A percentile compares a stretch with the other conserved stretches of the same genome.
Conservation (phyloP, 2,888 invertebrate species). For the Drymonia ruficornis region DNA sequence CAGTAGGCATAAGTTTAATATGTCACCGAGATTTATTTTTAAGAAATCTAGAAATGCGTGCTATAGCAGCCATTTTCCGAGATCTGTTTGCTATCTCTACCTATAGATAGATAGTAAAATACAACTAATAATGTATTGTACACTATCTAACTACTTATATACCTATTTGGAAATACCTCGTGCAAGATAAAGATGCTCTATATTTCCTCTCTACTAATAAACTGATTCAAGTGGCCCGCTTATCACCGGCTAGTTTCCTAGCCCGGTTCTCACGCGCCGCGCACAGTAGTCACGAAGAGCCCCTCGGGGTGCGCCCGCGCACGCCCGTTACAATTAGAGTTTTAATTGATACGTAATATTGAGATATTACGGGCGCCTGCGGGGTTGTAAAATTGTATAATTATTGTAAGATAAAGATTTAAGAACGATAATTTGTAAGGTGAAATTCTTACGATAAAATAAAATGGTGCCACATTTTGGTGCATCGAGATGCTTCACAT, state of each 20-base stretch:
- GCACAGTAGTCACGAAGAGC: constrained; percentile 50
- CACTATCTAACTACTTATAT: background rate
- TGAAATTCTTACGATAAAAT: background rate
- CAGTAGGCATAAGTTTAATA: too few species aligned
- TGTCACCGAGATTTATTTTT: too few species aligned
- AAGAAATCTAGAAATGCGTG: too few species aligned
- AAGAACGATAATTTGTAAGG: background rate
- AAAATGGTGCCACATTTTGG: too few species aligned
- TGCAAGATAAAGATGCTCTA: constrained; percentile 5
- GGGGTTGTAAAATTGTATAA: background rate
- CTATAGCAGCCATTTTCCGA: too few species aligned
- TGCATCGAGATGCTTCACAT: too few species aligned
- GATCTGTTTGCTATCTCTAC: too few species aligned
- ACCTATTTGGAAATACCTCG: background rate
- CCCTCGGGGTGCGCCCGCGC: constrained; percentile 28
- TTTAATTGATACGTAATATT: constrained; percentile 2
- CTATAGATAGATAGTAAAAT: too few species aligned
- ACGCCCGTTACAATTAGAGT: constrained; percentile 15
- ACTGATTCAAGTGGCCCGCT: background rate
- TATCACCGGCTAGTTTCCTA: constrained; percentile 18
- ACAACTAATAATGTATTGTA: background rate
- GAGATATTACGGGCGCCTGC: background rate
- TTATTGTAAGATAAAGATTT: background rate
- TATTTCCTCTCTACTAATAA: constrained; percentile 2
- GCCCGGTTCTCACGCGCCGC: constrained; percentile 48